These are phyloP conservation scores for Spongia lamella DNA, from an alignment of 37 sponge, comb jelly and placozoan genomes.

Conservation along the genomic window DNA sequence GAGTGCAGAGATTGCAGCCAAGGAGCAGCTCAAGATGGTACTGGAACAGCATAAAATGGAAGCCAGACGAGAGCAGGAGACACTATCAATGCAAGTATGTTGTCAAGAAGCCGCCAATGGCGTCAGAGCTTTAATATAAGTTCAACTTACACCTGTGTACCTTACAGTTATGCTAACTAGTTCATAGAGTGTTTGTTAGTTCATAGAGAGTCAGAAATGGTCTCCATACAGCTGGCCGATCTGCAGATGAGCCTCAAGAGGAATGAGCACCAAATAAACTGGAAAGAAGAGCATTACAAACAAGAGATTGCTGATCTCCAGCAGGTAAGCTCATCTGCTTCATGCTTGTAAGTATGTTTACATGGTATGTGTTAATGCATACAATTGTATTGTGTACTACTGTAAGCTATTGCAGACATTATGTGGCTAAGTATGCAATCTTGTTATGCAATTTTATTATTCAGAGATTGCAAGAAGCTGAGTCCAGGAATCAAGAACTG, in stretches of 20 bases:
- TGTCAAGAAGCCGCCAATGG: background rate
- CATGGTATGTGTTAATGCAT: background rate
- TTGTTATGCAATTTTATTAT: too few relatives aligned
- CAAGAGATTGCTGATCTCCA: slow-evolving; percentile 77
- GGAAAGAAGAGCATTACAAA: slow-evolving; percentile 83
- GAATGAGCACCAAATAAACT: slow-evolving; percentile 81
- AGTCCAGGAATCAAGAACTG: slow-evolving; percentile 82
- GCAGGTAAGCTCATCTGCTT: slow-evolving; percentile 28
- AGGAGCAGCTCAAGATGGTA: slow-evolving; percentile 56
- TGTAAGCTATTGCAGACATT: too few relatives aligned
- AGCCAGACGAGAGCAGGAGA: slow-evolving; percentile 59
- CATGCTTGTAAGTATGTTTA: too few relatives aligned
- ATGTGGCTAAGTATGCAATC: too few relatives aligned
- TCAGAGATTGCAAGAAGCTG: slow-evolving; percentile 91
- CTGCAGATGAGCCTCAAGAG: slow-evolving; percentile 64
- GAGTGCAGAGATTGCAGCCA: slow-evolving; percentile 66
- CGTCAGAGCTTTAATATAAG: background rate
- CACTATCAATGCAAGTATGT: slow-evolving; percentile 71
- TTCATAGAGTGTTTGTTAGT: too few relatives aligned
- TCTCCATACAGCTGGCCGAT: slow-evolving; percentile 73
- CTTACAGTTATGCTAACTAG: background rate
- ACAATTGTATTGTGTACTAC: too few relatives aligned
- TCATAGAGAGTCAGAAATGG: too few relatives aligned
- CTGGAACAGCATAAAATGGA: slow-evolving; percentile 59
- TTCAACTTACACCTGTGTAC: background rate